Evolutionary conservation across 2,797 vertebrate species (phyloP).

Genomic region (Odontamblyopus rebecca): DNA sequence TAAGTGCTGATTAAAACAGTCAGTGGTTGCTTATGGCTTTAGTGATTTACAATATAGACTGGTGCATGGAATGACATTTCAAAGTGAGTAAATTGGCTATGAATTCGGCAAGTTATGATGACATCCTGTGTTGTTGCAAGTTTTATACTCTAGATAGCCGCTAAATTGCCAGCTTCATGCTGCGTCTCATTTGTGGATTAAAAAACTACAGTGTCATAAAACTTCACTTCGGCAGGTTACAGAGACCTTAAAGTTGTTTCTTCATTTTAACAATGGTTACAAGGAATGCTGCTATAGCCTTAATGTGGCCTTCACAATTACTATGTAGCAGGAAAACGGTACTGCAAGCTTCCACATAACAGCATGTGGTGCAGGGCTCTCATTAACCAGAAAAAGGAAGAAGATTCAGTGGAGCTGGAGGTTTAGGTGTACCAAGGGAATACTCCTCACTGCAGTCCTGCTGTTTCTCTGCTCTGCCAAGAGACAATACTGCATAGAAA

Average conservation of each 20-base stretch:
- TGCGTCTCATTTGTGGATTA: slow-evolving; percentile 28
- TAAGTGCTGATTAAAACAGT: slow-evolving; percentile 43
- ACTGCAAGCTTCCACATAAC: slow-evolving; percentile 60
- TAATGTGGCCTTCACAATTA: slow-evolving; percentile 45
- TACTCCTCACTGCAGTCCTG: slow-evolving; percentile 34
- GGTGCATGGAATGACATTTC: not conserved
- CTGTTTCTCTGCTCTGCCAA: slow-evolving; percentile 35
- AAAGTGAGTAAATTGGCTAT: slow-evolving; percentile 16
- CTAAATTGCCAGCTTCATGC: slow-evolving; percentile 29
- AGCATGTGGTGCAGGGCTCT: slow-evolving; percentile 48
- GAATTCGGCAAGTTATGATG: slow-evolving; percentile 5
- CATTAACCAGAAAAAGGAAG: slow-evolving; percentile 58
- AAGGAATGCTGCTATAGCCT: slow-evolving; percentile 24
- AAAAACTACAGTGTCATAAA: slow-evolving; percentile 3
- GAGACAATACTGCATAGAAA: slow-evolving; percentile 40
- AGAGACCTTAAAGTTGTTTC: slow-evolving; percentile 33
- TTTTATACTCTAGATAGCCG: slow-evolving; percentile 21
- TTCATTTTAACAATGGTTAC: slow-evolving; percentile 12
- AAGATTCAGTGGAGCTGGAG: slow-evolving; percentile 58
- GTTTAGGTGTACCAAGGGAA: slow-evolving; percentile 58
- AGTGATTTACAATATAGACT: slow-evolving; percentile 1
- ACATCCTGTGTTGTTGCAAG: slow-evolving; percentile 24
- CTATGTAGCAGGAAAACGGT: slow-evolving; percentile 37
- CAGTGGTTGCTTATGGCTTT: slow-evolving; percentile 11
- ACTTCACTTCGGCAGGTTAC: slow-evolving; percentile 32